phyloP scores from a whole-genome alignment of 2,797 vertebrate genomes.

The Falco peregrinus region DNA sequence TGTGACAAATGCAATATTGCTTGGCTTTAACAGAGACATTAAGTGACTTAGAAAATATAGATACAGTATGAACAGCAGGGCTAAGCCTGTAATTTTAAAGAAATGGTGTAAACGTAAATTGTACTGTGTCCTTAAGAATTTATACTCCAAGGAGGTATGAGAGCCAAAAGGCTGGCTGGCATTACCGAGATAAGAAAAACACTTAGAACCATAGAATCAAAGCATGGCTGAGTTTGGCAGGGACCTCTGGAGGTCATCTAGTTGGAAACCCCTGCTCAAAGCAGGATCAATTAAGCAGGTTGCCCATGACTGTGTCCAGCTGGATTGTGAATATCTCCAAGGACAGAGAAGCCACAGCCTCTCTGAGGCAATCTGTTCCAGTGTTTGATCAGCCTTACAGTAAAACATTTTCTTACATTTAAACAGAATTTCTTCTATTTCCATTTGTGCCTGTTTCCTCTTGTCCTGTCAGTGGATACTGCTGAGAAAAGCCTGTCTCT shows the following conservation, averaged over 20 bases:
- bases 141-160: background rate
- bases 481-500: background rate
- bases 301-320: fast-evolving
- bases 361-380: background rate
- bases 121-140: background rate
- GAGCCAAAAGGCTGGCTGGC: background rate
- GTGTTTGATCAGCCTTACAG: background rate
- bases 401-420: background rate
- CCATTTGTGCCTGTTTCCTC: background rate
- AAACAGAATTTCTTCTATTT: background rate
- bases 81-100: background rate
- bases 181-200: background rate
- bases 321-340: background rate
- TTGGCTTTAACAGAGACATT: background rate
- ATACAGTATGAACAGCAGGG: background rate
- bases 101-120: background rate
- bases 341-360: background rate
- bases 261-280: background rate
- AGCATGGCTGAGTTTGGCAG: background rate
- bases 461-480: background rate
- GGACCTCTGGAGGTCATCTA: background rate
- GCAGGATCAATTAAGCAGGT: background rate
- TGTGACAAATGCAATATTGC: background rate
- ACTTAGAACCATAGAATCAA: background rate
- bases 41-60: background rate